Conservation (phyloP, 2,113 vertebrate genomes). For the Axis porcinus region DNA sequence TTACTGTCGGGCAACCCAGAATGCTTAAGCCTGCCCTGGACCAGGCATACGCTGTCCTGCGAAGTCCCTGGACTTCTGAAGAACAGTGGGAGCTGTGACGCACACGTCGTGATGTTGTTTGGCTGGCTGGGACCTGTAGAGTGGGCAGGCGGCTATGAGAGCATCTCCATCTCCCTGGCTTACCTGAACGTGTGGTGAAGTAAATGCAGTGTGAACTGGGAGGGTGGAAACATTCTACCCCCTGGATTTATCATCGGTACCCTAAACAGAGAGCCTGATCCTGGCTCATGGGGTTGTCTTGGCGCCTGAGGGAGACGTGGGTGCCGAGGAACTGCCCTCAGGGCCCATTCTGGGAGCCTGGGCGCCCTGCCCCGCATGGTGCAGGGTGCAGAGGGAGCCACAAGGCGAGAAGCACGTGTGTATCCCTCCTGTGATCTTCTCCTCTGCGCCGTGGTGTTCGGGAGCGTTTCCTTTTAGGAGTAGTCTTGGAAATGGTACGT, state of each 20-base stretch:
- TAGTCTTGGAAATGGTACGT: slow-evolving; percentile 41
- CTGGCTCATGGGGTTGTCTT: no score
- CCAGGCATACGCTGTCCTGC: not conserved
- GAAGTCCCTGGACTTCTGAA: not conserved
- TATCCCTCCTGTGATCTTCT: not conserved
- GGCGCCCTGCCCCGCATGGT: rapidly evolving
- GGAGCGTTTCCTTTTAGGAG: slow-evolving; percentile 43
- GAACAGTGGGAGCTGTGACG: not conserved
- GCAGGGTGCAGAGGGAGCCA: not conserved
- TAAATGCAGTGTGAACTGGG: not conserved
- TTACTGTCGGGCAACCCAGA: not conserved
- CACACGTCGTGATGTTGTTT: rapidly evolving
- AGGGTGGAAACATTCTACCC: not conserved
- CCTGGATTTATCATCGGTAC: not conserved
- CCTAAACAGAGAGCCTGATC: not conserved
- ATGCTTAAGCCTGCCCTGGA: not conserved
- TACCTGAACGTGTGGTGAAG: not conserved
- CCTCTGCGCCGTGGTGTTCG: not conserved
- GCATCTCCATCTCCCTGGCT: not conserved
- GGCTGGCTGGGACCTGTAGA: rapidly evolving
- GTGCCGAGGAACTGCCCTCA: rapidly evolving
- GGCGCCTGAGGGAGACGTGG: not conserved
- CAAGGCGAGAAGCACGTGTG: not conserved
- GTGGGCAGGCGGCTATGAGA: not conserved
- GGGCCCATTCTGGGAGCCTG: not conserved